Base-by-base conservation (phyloP, 1,140 invertebrate genomes). In the Antheraea mylitta region DNA sequence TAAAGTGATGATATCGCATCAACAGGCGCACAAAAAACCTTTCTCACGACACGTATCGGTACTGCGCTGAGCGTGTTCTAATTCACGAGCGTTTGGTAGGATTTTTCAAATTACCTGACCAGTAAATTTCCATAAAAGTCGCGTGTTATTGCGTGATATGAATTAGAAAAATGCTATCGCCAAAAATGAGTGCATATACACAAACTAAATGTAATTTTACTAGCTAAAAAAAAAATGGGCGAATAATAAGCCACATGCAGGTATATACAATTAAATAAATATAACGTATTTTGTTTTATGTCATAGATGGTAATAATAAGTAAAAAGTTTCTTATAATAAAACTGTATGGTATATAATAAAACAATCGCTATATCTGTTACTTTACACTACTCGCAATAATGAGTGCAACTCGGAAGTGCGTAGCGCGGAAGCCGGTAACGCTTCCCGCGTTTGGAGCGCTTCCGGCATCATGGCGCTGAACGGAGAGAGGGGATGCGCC, bases 361-460 rank as follows among this genome's bases (percentile, higher is more conserved):
- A 53, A 53, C 45, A 53, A 53, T 53, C 45, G 16, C 45, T 4
- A 36, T 30, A 22, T 16, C 19, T 22, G 3, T 19, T 60, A 19
- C 30, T 61, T 61, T 30, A 11, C 19, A 11, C 60, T 30, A n/a
- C 13, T 30, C 11, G 9, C 10, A 4, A 18, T 61, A 61, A 61
- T 36, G 60, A 36, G 60, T 73, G 76, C 69, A 71, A 64, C 36
- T 68, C 69, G 78, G 75, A 77, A 72, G 75, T 77, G 78, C 73
- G 75, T 79, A 64, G 71, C 38, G 19, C 69, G 77, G 71, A 76
- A 71, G 65, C 69, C 42, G 69, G 72, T 61, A 70, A 72, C 68
- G 71, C 65, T 77, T 77, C 72, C 69, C 70, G 71, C 74, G 62
- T 53, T 74, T 72, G 68, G 60, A 66, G 66, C 64, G 64, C 67